A percentile compares a stretch with the other conserved stretches of the same genome.
These are phyloP conservation scores for Celastrina argiolus DNA, from an alignment of 2,888 invertebrate genomes.

Conservation along the genomic window DNA sequence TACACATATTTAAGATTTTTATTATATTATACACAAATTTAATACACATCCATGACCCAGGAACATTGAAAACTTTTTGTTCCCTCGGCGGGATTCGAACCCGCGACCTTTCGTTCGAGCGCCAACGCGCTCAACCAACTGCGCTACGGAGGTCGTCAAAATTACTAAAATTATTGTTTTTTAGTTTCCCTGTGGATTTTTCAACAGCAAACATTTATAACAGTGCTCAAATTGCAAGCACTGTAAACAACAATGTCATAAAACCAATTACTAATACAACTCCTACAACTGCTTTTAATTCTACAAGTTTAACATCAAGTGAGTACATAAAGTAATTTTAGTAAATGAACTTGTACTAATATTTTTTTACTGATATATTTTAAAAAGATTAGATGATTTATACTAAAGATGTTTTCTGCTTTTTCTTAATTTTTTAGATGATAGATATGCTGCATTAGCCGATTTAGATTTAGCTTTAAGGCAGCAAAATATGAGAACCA, in stretches of 20 bases:
- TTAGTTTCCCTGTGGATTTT: slow-evolving; percentile 84
- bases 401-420: not conserved
- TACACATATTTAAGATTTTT: too few species aligned
- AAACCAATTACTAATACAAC: slow-evolving; percentile 64
- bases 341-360: too few species aligned
- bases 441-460: slow-evolving; percentile 96
- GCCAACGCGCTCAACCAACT: too few species aligned
- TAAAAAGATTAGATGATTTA: too few species aligned
- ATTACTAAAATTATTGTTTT: slow-evolving; percentile 35
- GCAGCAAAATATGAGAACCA: slow-evolving; percentile 72
- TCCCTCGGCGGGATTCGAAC: too few species aligned
- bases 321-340: not conserved
- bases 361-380: too few species aligned
- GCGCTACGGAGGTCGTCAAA: too few species aligned
- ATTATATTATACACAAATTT: too few species aligned
- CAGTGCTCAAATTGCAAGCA: slow-evolving; percentile 72
- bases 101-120: too few species aligned
- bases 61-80: too few species aligned
- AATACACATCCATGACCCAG: too few species aligned
- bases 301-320: slow-evolving; percentile 46
- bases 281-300: slow-evolving; percentile 50
- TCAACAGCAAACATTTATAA: slow-evolving; percentile 84
- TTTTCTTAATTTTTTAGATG: slow-evolving; percentile 75
- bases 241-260: slow-evolving; percentile 56
- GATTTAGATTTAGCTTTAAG: slow-evolving; percentile 90